Evolutionary conservation across 2,888 invertebrate genomes (phyloP), one percentile per base, ranked within the genome.

Genomic region (Pimpla rufipes): DNA sequence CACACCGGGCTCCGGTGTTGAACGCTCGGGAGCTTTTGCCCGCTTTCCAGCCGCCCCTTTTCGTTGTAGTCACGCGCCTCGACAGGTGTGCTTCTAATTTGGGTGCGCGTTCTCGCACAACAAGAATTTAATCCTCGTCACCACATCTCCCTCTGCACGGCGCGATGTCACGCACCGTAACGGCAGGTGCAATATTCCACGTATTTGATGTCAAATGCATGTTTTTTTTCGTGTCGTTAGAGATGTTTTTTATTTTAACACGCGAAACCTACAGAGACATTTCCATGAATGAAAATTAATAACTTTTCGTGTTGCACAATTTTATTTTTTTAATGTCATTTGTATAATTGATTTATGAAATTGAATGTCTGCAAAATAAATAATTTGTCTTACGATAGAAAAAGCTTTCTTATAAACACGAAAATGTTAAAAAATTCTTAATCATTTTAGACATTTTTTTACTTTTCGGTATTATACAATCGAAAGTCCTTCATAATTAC

Each of bases 91-190:
- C 81, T 88, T 90, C 89, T 89, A 89, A 90, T 91, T 90, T 90
- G 86, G 86, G 87, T 87, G 62, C 42, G 37, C 55, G 47, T 55
- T 81, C 77, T 37, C 66, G 35, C 75, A 78, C 85, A 85, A 85
- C 88, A 88, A 88, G 89, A 91, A 90, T 91, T 91, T 91, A 89
- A 91, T 90, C 88, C 90, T 84, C 87, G 87, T 88, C 89, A 90
- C 88, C 87, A 86, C 87, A 87, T 85, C 35, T 35, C 37, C 55
- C 16, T 37, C 10, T 11, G 76, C 76, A 18, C 50, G 16, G 35
- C 68, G 8, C 29, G 55, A 57, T 21, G 11, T 74, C 62, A 45
- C 74, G 23, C n/a, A 37, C 29, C 21, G n/a, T 59, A 16, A 59
- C n/a, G 29, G 35, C 59, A 16, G 4, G 4, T 23, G 23, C 55